Evolutionary conservation across 2,797 vertebrate genomes (phyloP), one percentile per base, ranked within the genome.

Genomic region (Selene dorsalis): DNA sequence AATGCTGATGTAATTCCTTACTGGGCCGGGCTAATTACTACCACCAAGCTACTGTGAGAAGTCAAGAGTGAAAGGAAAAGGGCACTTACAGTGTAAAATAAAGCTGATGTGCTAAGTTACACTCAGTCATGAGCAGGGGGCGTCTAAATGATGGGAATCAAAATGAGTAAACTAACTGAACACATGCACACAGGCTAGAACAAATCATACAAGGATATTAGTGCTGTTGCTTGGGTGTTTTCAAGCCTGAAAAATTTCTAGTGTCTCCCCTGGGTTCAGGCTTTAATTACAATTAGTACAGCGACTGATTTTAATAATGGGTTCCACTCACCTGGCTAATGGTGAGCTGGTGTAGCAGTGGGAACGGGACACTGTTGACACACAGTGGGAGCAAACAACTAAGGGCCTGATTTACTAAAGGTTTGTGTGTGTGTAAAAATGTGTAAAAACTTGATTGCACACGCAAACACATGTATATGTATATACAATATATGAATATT

Each of bases 251-350:
- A 50, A 13, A 38, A 24, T 43, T 39, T 64, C 18, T 12, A 8
- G 18, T 22, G 18, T 22, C 56, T 69, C 11, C 24, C 30, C 9
- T 0, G 1, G 3, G 24, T 32, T 39, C 16, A 47, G n/a, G n/a
- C 5, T 73, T 70, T 30, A 22, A 73, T 66, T 75, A 7, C n/a
- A 28, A 22, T 57, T 53, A 60, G 20, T n/a, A 35, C 11, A 32
- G 41, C 20, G 14, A 1, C 71, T 67, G 24, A 50, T 73, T 75
- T 79, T 26, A 64, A 73, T 47, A 68, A 35, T n/a, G 57, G 47
- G 32, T 35, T 35, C 32, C 32, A 35, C 32, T 35, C 32, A 35
- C 32, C 32, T 8, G 32, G 62, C 45, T 41, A 41, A 41, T 35
- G 16, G 41, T 24, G 41, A 75, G 53, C 43, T 48, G 28, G 47